Evolutionary conservation across 2,888 invertebrate genomes (phyloP).

Genomic region (Oscheius myriophilus): DNA sequence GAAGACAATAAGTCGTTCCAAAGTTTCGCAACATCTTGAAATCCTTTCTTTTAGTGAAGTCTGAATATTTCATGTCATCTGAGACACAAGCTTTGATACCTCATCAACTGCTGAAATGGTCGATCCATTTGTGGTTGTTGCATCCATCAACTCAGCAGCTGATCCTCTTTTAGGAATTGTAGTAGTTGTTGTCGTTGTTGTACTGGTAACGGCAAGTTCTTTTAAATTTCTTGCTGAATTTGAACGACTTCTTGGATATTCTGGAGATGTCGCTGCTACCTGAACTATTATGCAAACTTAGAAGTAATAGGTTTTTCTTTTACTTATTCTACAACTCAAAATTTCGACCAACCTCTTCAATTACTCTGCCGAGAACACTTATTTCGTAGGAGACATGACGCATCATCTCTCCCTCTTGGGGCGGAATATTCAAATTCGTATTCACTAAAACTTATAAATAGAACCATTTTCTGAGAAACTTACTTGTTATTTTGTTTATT

Average conservation of each 20-base stretch:
- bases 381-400: conserved; percentile 44
- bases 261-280: conserved; percentile 22
- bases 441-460: conserved; percentile 38
- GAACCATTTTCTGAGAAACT: not conserved
- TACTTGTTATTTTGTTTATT: conserved; percentile 24
- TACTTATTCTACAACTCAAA: not conserved
- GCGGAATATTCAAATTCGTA: conserved; percentile 52
- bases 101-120: conserved; percentile 33
- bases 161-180: too few species aligned
- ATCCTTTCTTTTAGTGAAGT: conserved; percentile 53
- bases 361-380: conserved; percentile 5
- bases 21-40: conserved; percentile 42
- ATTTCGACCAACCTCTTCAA: conserved; percentile 19
- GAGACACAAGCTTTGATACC: not conserved
- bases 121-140: conserved; percentile 23
- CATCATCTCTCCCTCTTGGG: conserved; percentile 55
- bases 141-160: not conserved
- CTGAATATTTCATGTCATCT: conserved; percentile 14
- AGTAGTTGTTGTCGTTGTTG: too few species aligned
- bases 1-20: conserved; percentile 54
- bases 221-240: conserved; percentile 9
- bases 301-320: too few species aligned
- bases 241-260: conserved; percentile 24
- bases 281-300: not conserved
- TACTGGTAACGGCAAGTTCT: not conserved